These are phyloP conservation scores for Lepidurus apus DNA, from an alignment of 1,140 invertebrate species.

Conservation along the genomic window DNA sequence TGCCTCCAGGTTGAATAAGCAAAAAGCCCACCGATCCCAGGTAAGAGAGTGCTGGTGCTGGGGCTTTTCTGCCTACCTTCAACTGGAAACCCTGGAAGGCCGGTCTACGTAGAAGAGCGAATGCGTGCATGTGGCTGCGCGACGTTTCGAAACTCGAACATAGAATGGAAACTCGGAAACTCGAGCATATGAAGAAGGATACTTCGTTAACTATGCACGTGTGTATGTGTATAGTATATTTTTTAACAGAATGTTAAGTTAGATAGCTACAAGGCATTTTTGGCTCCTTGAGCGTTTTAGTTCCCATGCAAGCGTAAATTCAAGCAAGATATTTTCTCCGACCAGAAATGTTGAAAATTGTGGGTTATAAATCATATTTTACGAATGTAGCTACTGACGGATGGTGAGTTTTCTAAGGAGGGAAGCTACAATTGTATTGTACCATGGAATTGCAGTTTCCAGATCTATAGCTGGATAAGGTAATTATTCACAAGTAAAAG, in stretches of 20 bases:
- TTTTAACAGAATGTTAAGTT: too few relatives aligned
- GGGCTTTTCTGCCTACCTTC: not conserved
- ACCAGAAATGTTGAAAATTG: not conserved
- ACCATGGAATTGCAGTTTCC: not conserved
- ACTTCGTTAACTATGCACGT: too few relatives aligned
- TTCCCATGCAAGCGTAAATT: not conserved
- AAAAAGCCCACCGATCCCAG: not conserved
- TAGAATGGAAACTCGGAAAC: not conserved
- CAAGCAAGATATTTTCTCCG: not conserved
- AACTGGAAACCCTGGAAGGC: slow-evolving; percentile 1
- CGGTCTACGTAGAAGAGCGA: not conserved
- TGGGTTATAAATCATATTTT: slow-evolving; percentile 1
- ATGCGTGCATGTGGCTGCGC: not conserved
- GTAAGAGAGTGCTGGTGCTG: not conserved
- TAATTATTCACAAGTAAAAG: slow-evolving; percentile 21
- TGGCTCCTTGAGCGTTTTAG: not conserved
- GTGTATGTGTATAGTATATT: too few relatives aligned
- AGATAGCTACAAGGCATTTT: not conserved
- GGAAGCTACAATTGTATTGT: not conserved
- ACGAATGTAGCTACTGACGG: not conserved
- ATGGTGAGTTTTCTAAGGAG: not conserved
- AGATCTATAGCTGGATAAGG: not conserved
- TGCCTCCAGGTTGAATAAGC: slow-evolving; percentile 18
- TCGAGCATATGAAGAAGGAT: not conserved
- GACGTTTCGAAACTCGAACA: not conserved